Evolutionary conservation across 2,113 vertebrate species (phyloP).

Genomic region (Scomber japonicus): DNA sequence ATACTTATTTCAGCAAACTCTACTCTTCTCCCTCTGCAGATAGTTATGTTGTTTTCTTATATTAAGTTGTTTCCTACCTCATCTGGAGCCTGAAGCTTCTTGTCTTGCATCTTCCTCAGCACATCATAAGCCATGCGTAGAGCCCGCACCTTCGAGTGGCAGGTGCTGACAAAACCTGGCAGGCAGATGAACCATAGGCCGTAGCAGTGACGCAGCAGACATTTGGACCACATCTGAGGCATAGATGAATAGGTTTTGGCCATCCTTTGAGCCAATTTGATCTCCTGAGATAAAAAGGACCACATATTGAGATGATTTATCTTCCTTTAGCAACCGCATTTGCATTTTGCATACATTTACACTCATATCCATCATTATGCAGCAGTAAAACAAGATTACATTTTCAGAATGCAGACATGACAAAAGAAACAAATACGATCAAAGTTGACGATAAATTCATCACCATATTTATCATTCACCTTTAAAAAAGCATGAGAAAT

Average conservation of each 20-base stretch:
- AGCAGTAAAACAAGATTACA: background rate
- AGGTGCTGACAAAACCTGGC: constrained; percentile 91
- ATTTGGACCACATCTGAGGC: constrained; percentile 99
- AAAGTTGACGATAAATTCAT: background rate
- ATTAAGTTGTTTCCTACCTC: constrained; percentile 87
- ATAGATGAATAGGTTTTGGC: constrained; percentile 95
- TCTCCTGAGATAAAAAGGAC: constrained; percentile 88
- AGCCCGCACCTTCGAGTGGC: constrained; percentile 96
- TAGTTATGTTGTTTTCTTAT: background rate
- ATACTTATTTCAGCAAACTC: background rate
- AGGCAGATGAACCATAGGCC: constrained; percentile 99
- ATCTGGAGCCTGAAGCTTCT: constrained; percentile 95
- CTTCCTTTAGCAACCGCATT: background rate
- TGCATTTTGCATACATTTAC: constrained; percentile 26
- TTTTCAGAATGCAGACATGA: background rate
- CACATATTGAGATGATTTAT: constrained; percentile 6
- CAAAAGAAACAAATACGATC: background rate
- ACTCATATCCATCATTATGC: background rate
- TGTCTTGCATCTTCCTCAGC: constrained; percentile 95
- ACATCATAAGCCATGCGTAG: constrained; percentile 95
- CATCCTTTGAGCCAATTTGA: constrained; percentile 95
- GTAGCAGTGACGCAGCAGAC: constrained; percentile 94
- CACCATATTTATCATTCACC: background rate
- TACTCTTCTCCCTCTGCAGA: background rate
- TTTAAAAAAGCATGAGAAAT: background rate